phyloP scores from a whole-genome alignment of 2,888 invertebrate species.

The Odontothrips loti region DNA sequence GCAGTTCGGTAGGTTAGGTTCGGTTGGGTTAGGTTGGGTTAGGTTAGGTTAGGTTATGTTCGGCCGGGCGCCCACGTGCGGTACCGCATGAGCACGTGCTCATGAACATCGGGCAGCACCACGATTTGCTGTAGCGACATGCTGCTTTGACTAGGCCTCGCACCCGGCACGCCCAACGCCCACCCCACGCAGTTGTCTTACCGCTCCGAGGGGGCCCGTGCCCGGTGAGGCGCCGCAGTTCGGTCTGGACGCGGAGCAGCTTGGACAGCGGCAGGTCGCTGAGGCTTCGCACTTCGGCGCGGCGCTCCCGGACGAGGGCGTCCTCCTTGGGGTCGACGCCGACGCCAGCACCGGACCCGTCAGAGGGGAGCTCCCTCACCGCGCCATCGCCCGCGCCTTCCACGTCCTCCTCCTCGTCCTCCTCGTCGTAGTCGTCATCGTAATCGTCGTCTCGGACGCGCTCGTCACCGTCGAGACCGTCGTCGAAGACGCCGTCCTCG shows the following conservation, averaged over 20 bases:
- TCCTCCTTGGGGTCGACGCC: background rate
- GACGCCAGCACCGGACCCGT: constrained; percentile 25
- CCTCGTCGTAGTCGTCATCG: constrained; percentile 1
- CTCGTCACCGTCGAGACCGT: background rate
- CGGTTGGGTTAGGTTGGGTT: no score
- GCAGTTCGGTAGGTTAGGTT: no score
- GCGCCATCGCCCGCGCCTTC: constrained; percentile 31
- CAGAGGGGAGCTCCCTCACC: constrained; percentile 33
- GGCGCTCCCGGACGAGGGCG: constrained; percentile 31
- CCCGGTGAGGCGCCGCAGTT: constrained; percentile 1
- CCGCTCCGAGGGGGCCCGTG: background rate
- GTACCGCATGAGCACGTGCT: no score
- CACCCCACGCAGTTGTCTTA: no score
- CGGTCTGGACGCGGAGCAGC: constrained; percentile 59
- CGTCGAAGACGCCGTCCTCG: background rate
- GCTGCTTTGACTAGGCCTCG: no score
- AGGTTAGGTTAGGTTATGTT: no score
- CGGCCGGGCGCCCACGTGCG: no score
- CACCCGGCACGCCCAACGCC: no score
- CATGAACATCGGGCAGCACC: no score
- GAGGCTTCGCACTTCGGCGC: constrained; percentile 46
- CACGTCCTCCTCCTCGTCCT: constrained; percentile 31
- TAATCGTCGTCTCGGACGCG: background rate
- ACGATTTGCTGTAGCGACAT: no score
- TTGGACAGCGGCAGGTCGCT: constrained; percentile 66